Percentiles rank a stretch among this genome's conserved stretches.
Conservation (phyloP, 2,113 vertebrate genomes). For the Passer domesticus region DNA sequence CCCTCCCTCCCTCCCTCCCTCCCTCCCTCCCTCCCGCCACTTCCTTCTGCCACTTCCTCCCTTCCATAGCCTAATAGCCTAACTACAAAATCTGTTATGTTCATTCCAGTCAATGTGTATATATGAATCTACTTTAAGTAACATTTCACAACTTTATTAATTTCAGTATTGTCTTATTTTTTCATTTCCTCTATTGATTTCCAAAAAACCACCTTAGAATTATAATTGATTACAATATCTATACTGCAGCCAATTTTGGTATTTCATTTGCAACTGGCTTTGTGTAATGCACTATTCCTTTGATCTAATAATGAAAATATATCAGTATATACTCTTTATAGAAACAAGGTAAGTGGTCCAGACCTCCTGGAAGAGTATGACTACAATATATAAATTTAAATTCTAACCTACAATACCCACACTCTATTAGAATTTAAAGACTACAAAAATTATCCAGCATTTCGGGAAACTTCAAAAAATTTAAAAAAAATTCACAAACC, state of each 20-base stretch:
- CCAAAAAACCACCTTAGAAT: neutral
- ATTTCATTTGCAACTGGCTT: slow-evolving; percentile 58
- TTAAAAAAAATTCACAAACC: neutral
- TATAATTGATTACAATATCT: slow-evolving; percentile 47
- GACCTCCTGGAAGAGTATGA: neutral
- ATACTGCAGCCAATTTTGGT: slow-evolving; percentile 31
- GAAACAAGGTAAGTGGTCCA: slow-evolving; percentile 22
- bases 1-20: too few species aligned
- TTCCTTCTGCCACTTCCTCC: too few species aligned
- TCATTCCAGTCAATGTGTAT: slow-evolving; percentile 12
- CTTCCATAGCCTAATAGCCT: neutral
- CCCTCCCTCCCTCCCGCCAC: too few species aligned
- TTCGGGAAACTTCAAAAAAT: neutral
- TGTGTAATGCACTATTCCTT: slow-evolving; percentile 45
- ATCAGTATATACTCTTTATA: slow-evolving; percentile 51
- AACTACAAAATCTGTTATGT: slow-evolving; percentile 41
- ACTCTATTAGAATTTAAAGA: neutral
- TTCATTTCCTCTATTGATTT: slow-evolving; percentile 59
- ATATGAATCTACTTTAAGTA: slow-evolving; percentile 32
- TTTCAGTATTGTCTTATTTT: slow-evolving; percentile 43
- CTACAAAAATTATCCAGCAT: neutral
- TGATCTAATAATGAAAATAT: slow-evolving; percentile 66
- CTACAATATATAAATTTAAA: slow-evolving; percentile 36
- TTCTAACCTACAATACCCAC: neutral
- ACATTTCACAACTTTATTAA: slow-evolving; percentile 51